Evolutionary conservation across 1,140 invertebrate species (phyloP), one percentile per base, ranked within the genome.

Genomic region (Micrasema longulum): DNA sequence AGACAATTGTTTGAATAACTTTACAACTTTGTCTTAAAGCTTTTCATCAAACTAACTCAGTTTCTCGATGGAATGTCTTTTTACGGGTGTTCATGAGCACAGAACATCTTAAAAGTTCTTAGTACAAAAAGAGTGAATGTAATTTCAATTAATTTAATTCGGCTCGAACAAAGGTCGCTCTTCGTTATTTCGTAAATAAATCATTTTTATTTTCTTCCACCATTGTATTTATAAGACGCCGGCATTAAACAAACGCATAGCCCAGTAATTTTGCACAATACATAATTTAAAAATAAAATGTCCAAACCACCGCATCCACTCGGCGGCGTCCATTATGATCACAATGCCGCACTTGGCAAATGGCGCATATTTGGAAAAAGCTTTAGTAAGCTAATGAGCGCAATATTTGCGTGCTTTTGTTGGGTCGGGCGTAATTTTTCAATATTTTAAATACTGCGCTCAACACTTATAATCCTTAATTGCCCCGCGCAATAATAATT

Each of bases 401-500:
- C 35, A 31, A 43, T 55, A 47, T 62, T 53, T 62, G 64, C 41
- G 38, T n/a, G 36, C 53, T 38, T 55, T 72, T 67, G 31, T 26
- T 16, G 36, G 31, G 45, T 14, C 23, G 35, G 9, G 22, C 22
- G 53, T 67, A 67, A 72, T 62, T 72, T 72, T 72, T 72, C 71
- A 62, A 68, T 72, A 71, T 72, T 72, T 62, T 72, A 72, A 72
- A 72, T 72, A 67, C 64, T 31, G 26, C 26, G 26, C 53, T 45
- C 43, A 55, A 36, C 70, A 57, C 50, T 72, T 55, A 52, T 72
- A 72, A 72, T 72, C 70, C 70, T 52, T 66, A 72, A 72, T 72
- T 72, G 47, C 70, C 50, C 38, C 12, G 60, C 60, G 47, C 55
- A 47, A 38, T 60, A 60, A 57, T 57, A 57, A 71, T 71, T 70